phyloP scores from a whole-genome alignment of 1,140 invertebrate genomes.

The Lasioglossum albipes region DNA sequence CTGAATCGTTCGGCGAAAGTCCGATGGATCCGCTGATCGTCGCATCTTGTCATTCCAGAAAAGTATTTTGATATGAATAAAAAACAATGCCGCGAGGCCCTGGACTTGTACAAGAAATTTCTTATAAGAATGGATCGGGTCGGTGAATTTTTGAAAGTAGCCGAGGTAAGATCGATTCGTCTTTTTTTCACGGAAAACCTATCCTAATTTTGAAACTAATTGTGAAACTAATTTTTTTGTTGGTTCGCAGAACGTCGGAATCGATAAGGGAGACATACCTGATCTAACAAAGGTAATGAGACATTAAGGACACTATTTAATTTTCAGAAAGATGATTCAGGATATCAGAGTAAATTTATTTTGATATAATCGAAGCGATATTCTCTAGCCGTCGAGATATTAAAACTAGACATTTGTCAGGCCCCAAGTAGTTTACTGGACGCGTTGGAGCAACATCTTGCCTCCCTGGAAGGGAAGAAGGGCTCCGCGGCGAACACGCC shows the following conservation, averaged over 20 bases:
- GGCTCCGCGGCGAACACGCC: constrained; percentile 91
- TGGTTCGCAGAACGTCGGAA: constrained; percentile 92
- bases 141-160: constrained; percentile 98
- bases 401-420: constrained; percentile 69
- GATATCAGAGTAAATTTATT: too few relatives aligned
- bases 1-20: not conserved
- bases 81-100: constrained; percentile 97
- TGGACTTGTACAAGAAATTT: constrained; percentile 99
- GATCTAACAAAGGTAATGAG: constrained; percentile 93
- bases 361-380: too few relatives aligned
- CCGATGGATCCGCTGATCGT: not conserved
- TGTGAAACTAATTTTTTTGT: constrained; percentile 22
- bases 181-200: too few relatives aligned
- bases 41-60: constrained; percentile 81
- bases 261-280: constrained; percentile 99
- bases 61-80: constrained; percentile 99
- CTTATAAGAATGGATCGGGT: constrained; percentile 99
- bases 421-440: constrained; percentile 99
- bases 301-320: not conserved
- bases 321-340: too few relatives aligned
- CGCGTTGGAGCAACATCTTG: constrained; percentile 97
- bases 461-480: constrained; percentile 95
- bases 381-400: not conserved
- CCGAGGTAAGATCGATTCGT: constrained; percentile 83
- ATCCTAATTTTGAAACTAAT: not conserved